phyloP scores from a whole-genome alignment of 2,888 invertebrate species.

The Matsumyia berberina region DNA sequence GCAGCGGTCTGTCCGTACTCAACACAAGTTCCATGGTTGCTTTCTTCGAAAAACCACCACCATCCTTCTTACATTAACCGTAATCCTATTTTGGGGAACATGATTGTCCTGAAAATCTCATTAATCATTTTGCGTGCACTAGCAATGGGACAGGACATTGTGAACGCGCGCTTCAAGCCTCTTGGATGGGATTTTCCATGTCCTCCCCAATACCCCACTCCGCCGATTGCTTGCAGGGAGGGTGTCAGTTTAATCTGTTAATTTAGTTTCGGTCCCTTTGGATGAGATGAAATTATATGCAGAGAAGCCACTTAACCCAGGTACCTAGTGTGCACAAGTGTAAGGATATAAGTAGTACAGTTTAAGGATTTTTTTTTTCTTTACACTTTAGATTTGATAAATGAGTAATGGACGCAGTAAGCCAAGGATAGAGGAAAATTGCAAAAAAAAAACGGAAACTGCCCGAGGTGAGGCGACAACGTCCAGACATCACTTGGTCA shows the following conservation, averaged over 20 bases:
- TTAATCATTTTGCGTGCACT: slow-evolving; percentile 76
- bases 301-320: slow-evolving; percentile 66
- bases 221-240: background rate
- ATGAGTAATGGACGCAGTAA: slow-evolving; percentile 66
- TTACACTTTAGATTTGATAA: slow-evolving; percentile 61
- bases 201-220: background rate
- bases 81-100: slow-evolving; percentile 76
- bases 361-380: slow-evolving; percentile 29
- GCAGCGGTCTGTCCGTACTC: background rate
- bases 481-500: slow-evolving; percentile 73
- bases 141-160: slow-evolving; percentile 64
- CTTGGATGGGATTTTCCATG: slow-evolving; percentile 58
- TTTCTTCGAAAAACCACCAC: slow-evolving; percentile 43
- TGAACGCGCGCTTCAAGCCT: slow-evolving; percentile 50
- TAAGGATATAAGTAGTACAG: slow-evolving; percentile 31
- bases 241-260: slow-evolving; percentile 76
- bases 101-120: slow-evolving; percentile 76
- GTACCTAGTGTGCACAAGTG: slow-evolving; percentile 51
- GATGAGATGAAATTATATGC: slow-evolving; percentile 54
- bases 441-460: background rate
- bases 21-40: background rate
- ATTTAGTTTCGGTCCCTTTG: slow-evolving; percentile 69
- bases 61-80: slow-evolving; percentile 74
- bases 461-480: slow-evolving; percentile 44
- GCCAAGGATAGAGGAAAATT: slow-evolving; percentile 22